Evolutionary conservation across 2,113 vertebrate genomes (phyloP).

Genomic region (Steatornis caripensis): DNA sequence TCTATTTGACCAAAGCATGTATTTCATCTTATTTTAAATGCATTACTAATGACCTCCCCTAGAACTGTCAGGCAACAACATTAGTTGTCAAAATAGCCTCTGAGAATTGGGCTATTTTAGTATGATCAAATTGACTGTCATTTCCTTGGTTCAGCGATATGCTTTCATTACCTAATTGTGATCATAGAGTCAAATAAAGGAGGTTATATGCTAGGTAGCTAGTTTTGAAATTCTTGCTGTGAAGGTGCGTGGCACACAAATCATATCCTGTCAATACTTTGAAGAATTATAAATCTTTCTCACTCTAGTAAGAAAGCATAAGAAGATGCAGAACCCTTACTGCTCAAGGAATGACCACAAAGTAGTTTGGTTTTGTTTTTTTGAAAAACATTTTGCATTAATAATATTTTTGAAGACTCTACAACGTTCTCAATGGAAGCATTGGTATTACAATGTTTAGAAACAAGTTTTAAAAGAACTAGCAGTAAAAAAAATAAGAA

Average conservation of each 20-base stretch:
- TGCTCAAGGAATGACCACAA: neutral
- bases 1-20: neutral
- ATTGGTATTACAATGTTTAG: neutral
- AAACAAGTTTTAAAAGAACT: neutral
- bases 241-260: neutral
- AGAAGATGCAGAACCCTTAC: neutral
- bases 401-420: neutral
- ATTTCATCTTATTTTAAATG: neutral
- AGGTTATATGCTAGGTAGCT: neutral
- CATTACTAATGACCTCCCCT: neutral
- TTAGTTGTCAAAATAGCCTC: neutral
- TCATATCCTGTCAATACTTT: neutral
- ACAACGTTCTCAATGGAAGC: neutral
- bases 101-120: neutral
- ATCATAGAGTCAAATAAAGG: neutral
- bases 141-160: neutral
- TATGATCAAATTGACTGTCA: neutral
- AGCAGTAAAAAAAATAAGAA: neutral
- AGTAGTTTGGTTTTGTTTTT: neutral
- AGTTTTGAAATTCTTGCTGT: neutral
- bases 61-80: neutral
- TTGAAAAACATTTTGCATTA: neutral
- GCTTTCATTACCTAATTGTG: neutral
- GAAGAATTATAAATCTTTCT: neutral
- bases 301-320: neutral